These are phyloP conservation scores for Acanthosepion lycidas DNA, from an alignment of 2,888 invertebrate species.

Conservation along the genomic window DNA sequence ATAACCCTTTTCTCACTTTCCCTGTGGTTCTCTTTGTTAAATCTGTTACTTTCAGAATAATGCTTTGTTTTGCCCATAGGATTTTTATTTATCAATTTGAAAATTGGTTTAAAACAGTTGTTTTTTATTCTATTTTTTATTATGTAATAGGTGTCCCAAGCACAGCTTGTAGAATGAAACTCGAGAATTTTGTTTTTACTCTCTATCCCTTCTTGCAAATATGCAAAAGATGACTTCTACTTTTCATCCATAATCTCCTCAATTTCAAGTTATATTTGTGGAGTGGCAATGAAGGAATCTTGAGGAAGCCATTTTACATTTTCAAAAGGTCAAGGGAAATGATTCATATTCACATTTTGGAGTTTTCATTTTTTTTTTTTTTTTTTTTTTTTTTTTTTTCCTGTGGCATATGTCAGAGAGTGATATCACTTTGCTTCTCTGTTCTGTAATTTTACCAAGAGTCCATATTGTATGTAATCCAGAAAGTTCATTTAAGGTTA, in stretches of 20 bases:
- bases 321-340: not conserved
- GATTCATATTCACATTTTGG: not conserved
- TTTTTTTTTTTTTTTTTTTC: not conserved
- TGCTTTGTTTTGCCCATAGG: not conserved
- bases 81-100: not conserved
- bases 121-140: not conserved
- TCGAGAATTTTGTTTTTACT: not conserved
- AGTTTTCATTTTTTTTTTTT: not conserved
- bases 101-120: not conserved
- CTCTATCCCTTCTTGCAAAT: not conserved
- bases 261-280: not conserved
- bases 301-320: not conserved
- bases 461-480: not conserved
- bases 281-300: not conserved
- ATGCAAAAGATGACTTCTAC: not conserved
- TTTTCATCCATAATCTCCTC: not conserved
- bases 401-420: not conserved
- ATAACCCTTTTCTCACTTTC: not conserved
- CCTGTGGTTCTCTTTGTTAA: not conserved
- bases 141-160: not conserved
- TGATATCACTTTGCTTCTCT: not conserved
- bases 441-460: not conserved
- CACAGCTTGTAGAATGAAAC: not conserved
- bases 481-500: not conserved
- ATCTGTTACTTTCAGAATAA: not conserved